Evolutionary conservation across 2,113 vertebrate species (phyloP).

Genomic region (Athene noctua): DNA sequence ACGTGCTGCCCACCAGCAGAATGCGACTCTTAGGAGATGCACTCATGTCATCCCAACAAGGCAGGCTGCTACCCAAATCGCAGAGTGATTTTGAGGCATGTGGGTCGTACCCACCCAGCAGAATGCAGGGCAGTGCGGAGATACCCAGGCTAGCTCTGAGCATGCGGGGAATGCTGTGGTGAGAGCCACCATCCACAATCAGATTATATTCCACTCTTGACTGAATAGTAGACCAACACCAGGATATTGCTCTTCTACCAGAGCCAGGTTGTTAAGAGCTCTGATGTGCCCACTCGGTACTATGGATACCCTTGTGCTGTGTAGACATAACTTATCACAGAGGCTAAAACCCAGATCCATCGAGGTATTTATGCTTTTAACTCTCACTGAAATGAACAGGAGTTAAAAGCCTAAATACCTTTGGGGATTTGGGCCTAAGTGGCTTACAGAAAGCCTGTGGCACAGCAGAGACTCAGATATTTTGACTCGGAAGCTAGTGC

Average conservation of each 20-base stretch:
- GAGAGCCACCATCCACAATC: background rate
- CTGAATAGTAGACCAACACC: background rate
- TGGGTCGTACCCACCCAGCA: background rate
- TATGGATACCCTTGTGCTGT: background rate
- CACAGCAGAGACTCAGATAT: conserved; percentile 27
- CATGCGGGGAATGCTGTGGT: background rate
- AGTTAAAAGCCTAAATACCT: conserved; percentile 70
- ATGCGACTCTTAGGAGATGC: background rate
- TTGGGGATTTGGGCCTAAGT: conserved; percentile 65
- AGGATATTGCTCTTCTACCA: background rate
- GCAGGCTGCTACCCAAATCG: background rate
- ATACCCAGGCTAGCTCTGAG: background rate
- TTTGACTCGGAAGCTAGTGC: conserved; percentile 5
- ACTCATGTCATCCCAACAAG: background rate
- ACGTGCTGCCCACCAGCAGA: background rate
- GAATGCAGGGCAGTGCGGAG: background rate
- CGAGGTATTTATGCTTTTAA: conserved; percentile 54
- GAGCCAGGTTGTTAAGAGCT: background rate
- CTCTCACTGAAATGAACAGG: conserved; percentile 53
- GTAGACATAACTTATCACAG: conserved; percentile 1
- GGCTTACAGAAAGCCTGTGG: conserved; percentile 54
- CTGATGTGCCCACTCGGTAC: background rate
- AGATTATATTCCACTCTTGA: background rate
- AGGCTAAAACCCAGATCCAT: conserved; percentile 14
- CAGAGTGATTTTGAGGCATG: background rate